Evolutionary conservation across 2,113 vertebrate species (phyloP).

Genomic region (Plectropomus leopardus): DNA sequence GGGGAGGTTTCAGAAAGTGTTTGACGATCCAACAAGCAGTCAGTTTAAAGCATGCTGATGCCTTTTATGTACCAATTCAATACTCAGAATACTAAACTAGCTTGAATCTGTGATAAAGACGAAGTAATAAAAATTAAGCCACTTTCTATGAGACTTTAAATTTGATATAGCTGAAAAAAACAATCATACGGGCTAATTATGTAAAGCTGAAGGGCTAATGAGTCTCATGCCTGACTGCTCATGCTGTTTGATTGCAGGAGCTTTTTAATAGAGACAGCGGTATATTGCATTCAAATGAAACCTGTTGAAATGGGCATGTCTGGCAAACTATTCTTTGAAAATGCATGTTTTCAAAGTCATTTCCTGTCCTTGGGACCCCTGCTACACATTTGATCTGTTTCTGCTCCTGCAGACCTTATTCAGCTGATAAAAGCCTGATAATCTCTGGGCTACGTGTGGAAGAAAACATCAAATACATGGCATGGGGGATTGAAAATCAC

Average conservation of each 20-base stretch:
- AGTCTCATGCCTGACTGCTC: slow-evolving; percentile 27
- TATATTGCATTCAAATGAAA: slow-evolving; percentile 19
- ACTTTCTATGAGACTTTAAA: neutral
- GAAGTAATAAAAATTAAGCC: neutral
- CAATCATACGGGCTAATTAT: slow-evolving; percentile 10
- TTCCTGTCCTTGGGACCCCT: slow-evolving; percentile 7
- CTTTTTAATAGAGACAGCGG: slow-evolving; percentile 22
- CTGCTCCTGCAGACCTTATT: slow-evolving; percentile 12
- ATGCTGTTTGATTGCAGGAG: slow-evolving; percentile 29
- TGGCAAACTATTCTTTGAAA: slow-evolving; percentile 9
- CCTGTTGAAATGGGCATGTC: slow-evolving; percentile 23
- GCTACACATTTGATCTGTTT: neutral
- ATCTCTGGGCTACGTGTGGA: neutral
- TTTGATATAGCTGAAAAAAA: neutral
- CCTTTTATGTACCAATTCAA: neutral
- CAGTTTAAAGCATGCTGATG: neutral
- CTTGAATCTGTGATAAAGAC: neutral
- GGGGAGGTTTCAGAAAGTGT: too few relatives aligned
- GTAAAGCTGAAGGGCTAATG: slow-evolving; percentile 13
- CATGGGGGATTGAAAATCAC: neutral
- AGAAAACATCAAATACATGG: slow-evolving; percentile 15
- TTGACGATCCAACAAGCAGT: too few relatives aligned
- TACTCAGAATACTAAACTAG: neutral
- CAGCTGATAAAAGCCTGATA: neutral
- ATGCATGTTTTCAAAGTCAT: slow-evolving; percentile 16